phyloP scores from a whole-genome alignment of 2,113 vertebrate genomes.

The Emydocephalus ijimae region DNA sequence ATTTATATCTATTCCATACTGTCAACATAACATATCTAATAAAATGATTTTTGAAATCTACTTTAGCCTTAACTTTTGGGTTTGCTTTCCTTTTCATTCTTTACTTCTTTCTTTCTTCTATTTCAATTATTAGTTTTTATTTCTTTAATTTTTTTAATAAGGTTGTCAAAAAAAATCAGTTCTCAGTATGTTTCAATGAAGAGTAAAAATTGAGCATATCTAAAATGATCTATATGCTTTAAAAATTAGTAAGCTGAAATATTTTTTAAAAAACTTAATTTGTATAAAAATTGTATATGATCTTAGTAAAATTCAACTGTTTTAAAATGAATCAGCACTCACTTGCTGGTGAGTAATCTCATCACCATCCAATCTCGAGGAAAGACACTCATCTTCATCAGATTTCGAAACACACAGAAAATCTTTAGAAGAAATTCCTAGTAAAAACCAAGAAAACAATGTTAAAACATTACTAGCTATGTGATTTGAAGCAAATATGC shows the following conservation, averaged over 20 bases:
- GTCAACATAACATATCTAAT: neutral
- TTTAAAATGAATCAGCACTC: constrained; percentile 51
- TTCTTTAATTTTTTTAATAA: neutral
- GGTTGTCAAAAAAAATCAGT: neutral
- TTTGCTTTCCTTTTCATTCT: neutral
- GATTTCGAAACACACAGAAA: constrained; percentile 93
- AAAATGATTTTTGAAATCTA: neutral
- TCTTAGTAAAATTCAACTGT: rapidly evolving
- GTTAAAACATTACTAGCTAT: neutral
- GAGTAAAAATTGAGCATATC: neutral
- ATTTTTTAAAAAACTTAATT: neutral
- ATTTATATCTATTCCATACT: neutral
- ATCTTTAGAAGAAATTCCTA: constrained; percentile 97
- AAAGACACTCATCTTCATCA: constrained; percentile 98
- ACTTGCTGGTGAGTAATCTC: constrained; percentile 98
- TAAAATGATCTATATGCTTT: neutral
- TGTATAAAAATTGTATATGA: neutral
- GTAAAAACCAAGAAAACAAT: constrained; percentile 2
- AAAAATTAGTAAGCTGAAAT: neutral
- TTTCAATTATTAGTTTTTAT: neutral
- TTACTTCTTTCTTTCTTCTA: neutral
- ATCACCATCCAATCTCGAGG: constrained; percentile 98
- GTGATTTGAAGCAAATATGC: neutral
- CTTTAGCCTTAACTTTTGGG: neutral
- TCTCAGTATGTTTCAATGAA: neutral